Base-by-base conservation (phyloP, 2,113 vertebrate genomes). In the Alouatta palliata region DNA sequence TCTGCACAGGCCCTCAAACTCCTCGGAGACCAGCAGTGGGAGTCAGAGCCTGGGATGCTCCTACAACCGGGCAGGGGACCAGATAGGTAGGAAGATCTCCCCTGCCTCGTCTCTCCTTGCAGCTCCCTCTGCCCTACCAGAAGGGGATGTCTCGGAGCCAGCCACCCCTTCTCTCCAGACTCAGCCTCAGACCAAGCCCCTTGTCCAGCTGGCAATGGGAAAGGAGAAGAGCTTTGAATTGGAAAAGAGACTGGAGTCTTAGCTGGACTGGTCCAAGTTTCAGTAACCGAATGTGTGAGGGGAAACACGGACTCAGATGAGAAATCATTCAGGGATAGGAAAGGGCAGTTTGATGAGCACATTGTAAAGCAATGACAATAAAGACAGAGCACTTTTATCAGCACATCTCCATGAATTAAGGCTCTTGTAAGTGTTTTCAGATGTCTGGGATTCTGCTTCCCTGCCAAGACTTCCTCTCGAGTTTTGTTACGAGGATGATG, bases 121-220 rank as follows among this genome's bases (percentile, higher is more conserved):
- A 73, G 27, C 47, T 14, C 1, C 43, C 3, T n/a, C 47, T 3
- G 0, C 47, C 21, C 49, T 20, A 9, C 86, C 16, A 21, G 45
- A 64, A 23, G 43, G 52, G 11, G 43, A 8, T 19, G 17, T 90
- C 30, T 40, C 64, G 25, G 47, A 87, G 30, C 52, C 20, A n/a
- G 87, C 10, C 2, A 49, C 32, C 23, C 20, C n/a, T 35, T 25
- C 4, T 20, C 54, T 47, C 54, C 56, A 32, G 14, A 32, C 32
- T 40, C 8, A 54, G 75, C 45, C 40, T 20, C 16, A 32, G 23
- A 70, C 20, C 25, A 4, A 30, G 68, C 17, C 43, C 45, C 73
- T 47, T 1, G 0, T 49, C 40, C 35, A 3, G 8, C 52, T n/a
- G 47, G 64, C 40, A 14, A 0, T 25, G 43, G 6, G 40, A 32